These are phyloP conservation scores for Tinea pellionella DNA, from an alignment of 2,888 invertebrate genomes.

Conservation along the genomic window DNA sequence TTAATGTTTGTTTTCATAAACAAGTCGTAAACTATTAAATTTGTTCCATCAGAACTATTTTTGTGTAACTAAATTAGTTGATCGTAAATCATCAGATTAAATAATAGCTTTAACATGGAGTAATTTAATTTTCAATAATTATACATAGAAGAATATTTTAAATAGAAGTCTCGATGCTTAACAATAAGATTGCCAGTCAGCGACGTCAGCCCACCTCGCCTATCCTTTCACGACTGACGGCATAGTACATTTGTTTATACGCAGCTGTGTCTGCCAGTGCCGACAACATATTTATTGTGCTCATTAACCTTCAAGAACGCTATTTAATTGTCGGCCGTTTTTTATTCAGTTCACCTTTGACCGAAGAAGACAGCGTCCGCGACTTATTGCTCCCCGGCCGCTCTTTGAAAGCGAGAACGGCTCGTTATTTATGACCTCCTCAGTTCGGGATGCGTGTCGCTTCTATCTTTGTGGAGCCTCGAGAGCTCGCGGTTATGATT, in stretches of 20 bases:
- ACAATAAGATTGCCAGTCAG: slow-evolving; percentile 59
- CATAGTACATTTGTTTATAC: slow-evolving; percentile 61
- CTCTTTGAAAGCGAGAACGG: slow-evolving; percentile 65
- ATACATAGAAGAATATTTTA: background rate
- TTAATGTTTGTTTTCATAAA: slow-evolving; percentile 37
- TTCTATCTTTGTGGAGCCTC: slow-evolving; percentile 65
- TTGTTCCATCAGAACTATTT: slow-evolving; percentile 23
- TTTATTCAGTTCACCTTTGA: slow-evolving; percentile 69
- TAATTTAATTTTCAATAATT: background rate
- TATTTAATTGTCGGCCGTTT: slow-evolving; percentile 70
- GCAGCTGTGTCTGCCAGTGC: slow-evolving; percentile 52
- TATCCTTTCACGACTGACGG: slow-evolving; percentile 16
- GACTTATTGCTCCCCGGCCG: slow-evolving; percentile 65
- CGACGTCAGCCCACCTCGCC: slow-evolving; percentile 7
- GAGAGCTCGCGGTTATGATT: slow-evolving; percentile 56
- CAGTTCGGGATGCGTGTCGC: slow-evolving; percentile 58
- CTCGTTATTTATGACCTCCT: slow-evolving; percentile 62
- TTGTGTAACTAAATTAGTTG: slow-evolving; percentile 3
- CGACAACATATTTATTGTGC: slow-evolving; percentile 70
- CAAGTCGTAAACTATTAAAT: slow-evolving; percentile 41
- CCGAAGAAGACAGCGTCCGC: slow-evolving; percentile 36
- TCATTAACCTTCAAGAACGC: slow-evolving; percentile 70
- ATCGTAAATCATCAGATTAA: slow-evolving; percentile 33
- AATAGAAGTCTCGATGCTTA: slow-evolving; percentile 27
- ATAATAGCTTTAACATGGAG: background rate